Evolutionary conservation across 2,113 vertebrate species (phyloP).

Genomic region (Panurus biarmicus): DNA sequence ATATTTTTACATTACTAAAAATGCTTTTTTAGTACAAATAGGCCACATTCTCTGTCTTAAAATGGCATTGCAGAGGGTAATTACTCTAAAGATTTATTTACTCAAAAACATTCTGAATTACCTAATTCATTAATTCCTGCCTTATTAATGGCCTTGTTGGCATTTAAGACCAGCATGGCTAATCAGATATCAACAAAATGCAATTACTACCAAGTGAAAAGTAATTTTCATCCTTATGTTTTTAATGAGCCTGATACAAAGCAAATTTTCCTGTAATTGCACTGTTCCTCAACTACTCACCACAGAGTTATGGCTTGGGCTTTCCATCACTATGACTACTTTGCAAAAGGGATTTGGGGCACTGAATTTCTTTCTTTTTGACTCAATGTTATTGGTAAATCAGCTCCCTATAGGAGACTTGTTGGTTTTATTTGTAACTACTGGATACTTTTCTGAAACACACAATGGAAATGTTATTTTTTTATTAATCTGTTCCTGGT

Average conservation of each 20-base stretch:
- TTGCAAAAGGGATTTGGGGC: background rate
- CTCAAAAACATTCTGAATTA: background rate
- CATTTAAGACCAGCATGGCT: conserved; percentile 27
- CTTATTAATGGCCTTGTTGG: conserved; percentile 23
- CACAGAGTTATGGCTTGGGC: background rate
- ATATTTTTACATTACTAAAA: background rate
- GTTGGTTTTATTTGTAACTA: background rate
- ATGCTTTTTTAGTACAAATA: background rate
- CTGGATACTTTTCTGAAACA: background rate
- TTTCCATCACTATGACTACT: background rate
- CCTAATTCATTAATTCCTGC: conserved; percentile 20
- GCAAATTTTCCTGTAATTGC: background rate
- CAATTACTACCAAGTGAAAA: conserved; percentile 27
- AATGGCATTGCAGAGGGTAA: background rate
- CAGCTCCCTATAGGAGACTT: background rate
- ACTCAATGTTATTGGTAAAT: background rate
- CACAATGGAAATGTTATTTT: rapidly evolving
- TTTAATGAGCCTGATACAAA: conserved; percentile 34
- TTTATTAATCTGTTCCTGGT: background rate
- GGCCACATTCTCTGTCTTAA: background rate
- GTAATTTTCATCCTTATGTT: conserved; percentile 17
- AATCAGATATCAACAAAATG: conserved; percentile 45
- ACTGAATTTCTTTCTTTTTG: background rate
- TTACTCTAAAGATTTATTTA: conserved; percentile 33
- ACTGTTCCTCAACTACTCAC: background rate